Percentiles rank a stretch among this genome's conserved stretches.
Conservation (phyloP, 1,140 invertebrate species). For the Periplaneta americana region DNA sequence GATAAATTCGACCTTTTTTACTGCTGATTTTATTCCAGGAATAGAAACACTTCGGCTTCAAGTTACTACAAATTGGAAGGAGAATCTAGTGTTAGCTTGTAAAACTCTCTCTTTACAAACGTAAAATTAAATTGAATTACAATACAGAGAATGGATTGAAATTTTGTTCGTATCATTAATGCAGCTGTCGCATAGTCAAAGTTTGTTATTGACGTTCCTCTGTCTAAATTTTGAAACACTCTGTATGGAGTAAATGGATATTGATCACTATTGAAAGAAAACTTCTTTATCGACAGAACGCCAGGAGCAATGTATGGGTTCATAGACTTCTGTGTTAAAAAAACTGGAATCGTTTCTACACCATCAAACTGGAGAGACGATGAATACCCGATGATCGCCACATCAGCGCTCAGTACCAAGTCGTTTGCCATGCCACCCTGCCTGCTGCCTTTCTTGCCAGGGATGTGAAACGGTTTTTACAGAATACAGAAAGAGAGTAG, state of each 20-base stretch:
- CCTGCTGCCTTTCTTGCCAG: not conserved
- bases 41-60: no score
- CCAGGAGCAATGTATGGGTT: not conserved
- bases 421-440: not conserved
- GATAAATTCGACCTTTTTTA: no score
- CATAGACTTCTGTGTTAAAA: not conserved
- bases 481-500: no score
- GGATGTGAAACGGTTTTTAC: no score
- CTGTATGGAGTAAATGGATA: not conserved
- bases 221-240: not conserved
- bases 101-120: no score
- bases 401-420: not conserved
- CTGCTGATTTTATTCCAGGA: no score
- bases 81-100: no score
- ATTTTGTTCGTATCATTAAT: no score
- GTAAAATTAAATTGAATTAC: no score
- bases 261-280: not conserved
- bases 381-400: not conserved
- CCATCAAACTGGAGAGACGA: not conserved
- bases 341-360: not conserved
- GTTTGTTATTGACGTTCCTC: not conserved
- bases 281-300: not conserved
- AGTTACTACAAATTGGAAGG: no score
- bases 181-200: not conserved
- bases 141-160: no score